phyloP scores from a whole-genome alignment of 2,888 invertebrate species.

The Hypolimnas misippus region DNA sequence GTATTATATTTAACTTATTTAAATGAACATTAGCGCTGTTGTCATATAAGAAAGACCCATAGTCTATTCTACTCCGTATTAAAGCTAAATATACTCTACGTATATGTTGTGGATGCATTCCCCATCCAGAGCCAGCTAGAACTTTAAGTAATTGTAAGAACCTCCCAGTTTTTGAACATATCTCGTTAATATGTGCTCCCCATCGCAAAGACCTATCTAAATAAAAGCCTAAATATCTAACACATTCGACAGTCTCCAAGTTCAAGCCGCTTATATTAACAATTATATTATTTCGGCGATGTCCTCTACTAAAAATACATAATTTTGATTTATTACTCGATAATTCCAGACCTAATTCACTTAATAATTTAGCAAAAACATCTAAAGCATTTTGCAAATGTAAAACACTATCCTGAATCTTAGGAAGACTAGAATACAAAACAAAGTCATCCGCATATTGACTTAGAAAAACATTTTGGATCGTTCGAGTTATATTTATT shows the following conservation, averaged over 20 bases:
- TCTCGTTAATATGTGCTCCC: conserved; percentile 1
- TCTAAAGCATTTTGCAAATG: conserved; percentile 15
- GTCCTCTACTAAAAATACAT: conserved; percentile 16
- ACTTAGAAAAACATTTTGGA: conserved; percentile 17
- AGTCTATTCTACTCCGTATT: too few relatives aligned
- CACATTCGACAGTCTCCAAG: neutral
- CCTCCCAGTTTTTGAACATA: conserved; percentile 4
- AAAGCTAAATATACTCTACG: too few relatives aligned
- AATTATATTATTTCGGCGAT: neutral
- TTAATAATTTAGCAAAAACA: neutral
- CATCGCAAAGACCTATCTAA: conserved; percentile 11
- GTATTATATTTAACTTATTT: too few relatives aligned
- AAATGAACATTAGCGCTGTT: too few relatives aligned
- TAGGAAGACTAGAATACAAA: neutral
- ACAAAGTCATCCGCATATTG: conserved; percentile 19
- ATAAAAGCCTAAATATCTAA: neutral
- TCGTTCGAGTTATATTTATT: neutral
- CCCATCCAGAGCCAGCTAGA: conserved; percentile 5
- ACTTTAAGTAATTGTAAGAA: conserved; percentile 16
- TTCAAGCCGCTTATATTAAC: neutral
- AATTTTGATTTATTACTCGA: conserved; percentile 12
- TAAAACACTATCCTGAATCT: neutral
- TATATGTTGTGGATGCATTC: too few relatives aligned
- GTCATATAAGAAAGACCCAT: too few relatives aligned
- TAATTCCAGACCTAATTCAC: conserved; percentile 11